Percentiles rank a stretch among this genome's conserved stretches.
Evolutionary conservation across 2,888 invertebrate genomes (phyloP).

Genomic region (Andrena chrysosceles): DNA sequence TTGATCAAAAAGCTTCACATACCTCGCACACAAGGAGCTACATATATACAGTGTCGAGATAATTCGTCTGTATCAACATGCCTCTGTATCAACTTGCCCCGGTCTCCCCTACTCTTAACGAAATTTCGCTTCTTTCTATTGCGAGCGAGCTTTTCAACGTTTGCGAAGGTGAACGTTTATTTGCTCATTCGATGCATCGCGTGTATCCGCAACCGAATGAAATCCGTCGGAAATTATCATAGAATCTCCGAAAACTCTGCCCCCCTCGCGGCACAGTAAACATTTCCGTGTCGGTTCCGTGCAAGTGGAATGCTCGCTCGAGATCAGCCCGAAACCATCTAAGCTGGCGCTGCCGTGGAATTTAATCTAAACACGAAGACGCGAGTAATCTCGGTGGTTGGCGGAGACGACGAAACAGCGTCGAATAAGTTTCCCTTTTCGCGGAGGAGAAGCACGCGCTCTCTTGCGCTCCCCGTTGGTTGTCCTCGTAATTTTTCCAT

Average conservation of each 20-base stretch:
- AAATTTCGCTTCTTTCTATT: too few species aligned
- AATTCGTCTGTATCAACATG: too few species aligned
- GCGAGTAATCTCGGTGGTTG: constrained; percentile 58
- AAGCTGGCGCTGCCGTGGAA: constrained; percentile 36
- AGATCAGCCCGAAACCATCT: constrained; percentile 41
- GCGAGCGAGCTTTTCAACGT: too few species aligned
- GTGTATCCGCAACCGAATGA: too few species aligned
- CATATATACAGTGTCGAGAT: too few species aligned
- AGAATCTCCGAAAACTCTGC: neutral
- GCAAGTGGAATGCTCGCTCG: constrained; percentile 14
- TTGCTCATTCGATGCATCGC: too few species aligned
- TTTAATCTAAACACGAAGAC: constrained; percentile 56
- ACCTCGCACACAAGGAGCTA: too few species aligned
- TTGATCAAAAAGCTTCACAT: too few species aligned
- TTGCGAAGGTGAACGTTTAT: too few species aligned
- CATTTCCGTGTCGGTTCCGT: constrained; percentile 6
- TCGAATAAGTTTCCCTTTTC: constrained; percentile 51
- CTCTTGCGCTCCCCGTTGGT: neutral
- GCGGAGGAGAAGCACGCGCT: neutral
- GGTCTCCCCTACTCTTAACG: too few species aligned
- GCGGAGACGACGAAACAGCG: constrained; percentile 40
- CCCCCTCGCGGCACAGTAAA: constrained; percentile 17
- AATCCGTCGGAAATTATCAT: neutral
- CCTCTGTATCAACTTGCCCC: too few species aligned
- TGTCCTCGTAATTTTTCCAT: constrained; percentile 61